phyloP scores from a whole-genome alignment of 2,797 vertebrate species.

The Premnoplex brunnescens region DNA sequence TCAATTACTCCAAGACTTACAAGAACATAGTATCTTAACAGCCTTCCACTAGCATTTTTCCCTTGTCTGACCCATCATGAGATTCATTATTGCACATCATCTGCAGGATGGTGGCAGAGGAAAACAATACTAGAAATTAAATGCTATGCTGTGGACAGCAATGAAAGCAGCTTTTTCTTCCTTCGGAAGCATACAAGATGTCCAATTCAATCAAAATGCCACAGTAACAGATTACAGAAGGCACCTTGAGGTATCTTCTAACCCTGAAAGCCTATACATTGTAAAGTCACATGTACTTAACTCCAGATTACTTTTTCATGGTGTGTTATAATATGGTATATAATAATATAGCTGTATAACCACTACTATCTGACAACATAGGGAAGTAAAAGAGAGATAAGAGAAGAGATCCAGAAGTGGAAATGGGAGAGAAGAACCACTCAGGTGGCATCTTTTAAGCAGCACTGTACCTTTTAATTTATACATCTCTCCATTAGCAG shows the following conservation, averaged over 20 bases:
- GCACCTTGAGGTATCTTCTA: background rate
- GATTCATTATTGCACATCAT: background rate
- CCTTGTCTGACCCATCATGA: background rate
- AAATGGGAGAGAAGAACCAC: background rate
- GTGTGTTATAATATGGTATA: background rate
- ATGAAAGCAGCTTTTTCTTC: background rate
- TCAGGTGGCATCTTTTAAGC: background rate
- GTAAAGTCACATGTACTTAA: background rate
- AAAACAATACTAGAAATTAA: background rate
- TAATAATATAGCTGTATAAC: background rate
- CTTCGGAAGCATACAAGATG: background rate
- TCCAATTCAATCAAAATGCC: background rate
- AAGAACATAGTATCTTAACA: background rate
- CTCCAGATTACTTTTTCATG: background rate
- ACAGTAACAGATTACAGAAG: background rate
- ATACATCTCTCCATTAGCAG: constrained; percentile 91
- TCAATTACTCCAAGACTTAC: background rate
- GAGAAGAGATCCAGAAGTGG: background rate
- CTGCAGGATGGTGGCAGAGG: background rate
- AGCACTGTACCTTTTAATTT: constrained; percentile 89
- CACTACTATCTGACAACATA: background rate
- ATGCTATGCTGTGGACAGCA: background rate
- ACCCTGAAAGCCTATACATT: background rate
- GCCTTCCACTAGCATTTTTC: background rate
- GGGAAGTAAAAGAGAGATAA: background rate